Percentiles rank a stretch among this genome's conserved stretches.
These are phyloP conservation scores for Petrolisthes cinctipes DNA, from an alignment of 2,888 invertebrate genomes.

Conservation along the genomic window DNA sequence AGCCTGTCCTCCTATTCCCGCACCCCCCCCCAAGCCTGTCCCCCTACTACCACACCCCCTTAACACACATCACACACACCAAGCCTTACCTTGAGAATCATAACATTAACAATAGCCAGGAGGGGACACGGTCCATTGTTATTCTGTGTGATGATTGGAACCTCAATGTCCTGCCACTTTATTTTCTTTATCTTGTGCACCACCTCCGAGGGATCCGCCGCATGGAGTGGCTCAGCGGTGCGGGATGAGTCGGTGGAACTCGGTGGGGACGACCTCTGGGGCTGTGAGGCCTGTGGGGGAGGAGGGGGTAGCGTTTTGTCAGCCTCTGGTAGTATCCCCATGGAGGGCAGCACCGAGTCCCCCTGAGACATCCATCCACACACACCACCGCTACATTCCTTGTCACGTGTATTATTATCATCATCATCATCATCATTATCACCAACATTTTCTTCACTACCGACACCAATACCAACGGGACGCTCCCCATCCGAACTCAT, in stretches of 20 bases:
- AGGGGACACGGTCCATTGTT: constrained; percentile 76
- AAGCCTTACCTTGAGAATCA: constrained; percentile 71
- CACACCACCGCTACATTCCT: constrained; percentile 41
- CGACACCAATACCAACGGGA: background rate
- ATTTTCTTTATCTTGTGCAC: constrained; percentile 74
- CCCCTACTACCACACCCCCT: no score
- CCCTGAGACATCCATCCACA: constrained; percentile 36
- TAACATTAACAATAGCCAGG: constrained; percentile 74
- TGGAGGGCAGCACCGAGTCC: constrained; percentile 56
- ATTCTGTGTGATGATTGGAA: constrained; percentile 74
- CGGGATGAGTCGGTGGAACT: constrained; percentile 20
- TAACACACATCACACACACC: no score
- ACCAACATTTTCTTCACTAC: background rate
- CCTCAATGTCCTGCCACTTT: constrained; percentile 69
- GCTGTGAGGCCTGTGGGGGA: constrained; percentile 20
- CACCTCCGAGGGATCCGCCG: constrained; percentile 58
- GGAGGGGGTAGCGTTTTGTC: constrained; percentile 20
- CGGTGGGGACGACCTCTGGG: constrained; percentile 17
- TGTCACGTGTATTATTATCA: constrained; percentile 10
- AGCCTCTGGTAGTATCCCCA: constrained; percentile 50
- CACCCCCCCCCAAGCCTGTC: no score
- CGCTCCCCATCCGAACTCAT: background rate
- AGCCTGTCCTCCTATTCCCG: no score
- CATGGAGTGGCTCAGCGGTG: constrained; percentile 39
- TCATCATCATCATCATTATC: no score